Conservation (phyloP, 2,113 vertebrate species). For the Syngnathus floridae region DNA sequence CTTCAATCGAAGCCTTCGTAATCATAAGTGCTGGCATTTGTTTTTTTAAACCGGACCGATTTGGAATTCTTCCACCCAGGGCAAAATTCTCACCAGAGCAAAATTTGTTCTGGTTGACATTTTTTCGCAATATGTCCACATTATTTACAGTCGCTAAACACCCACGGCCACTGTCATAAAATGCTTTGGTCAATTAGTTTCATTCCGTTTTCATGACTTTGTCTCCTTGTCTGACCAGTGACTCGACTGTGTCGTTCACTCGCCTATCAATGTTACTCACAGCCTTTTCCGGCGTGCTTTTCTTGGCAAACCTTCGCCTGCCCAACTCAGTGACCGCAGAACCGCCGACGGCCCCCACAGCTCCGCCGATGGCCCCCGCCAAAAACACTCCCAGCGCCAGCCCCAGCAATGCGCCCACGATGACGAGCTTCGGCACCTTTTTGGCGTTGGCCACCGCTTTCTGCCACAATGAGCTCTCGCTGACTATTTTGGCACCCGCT, state of each 20-base stretch:
- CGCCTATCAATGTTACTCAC: slow-evolving; percentile 3
- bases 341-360: slow-evolving; percentile 60
- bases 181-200: background rate
- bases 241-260: slow-evolving; percentile 9
- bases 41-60: background rate
- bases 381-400: slow-evolving; percentile 62
- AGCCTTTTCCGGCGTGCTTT: slow-evolving; percentile 13
- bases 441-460: slow-evolving; percentile 34
- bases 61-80: background rate
- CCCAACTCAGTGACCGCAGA: slow-evolving; percentile 56
- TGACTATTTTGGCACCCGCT: slow-evolving; percentile 41
- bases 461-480: slow-evolving; percentile 59
- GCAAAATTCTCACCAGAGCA: no score
- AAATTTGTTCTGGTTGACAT: background rate
- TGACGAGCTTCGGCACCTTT: slow-evolving; percentile 50
- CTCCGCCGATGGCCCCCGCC: slow-evolving; percentile 63
- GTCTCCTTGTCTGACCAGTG: slow-evolving; percentile 25
- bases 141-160: no score
- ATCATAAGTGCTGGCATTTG: background rate
- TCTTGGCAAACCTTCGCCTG: slow-evolving; percentile 52
- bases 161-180: no score
- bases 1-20: background rate
- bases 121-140: background rate
- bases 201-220: slow-evolving; percentile 54
- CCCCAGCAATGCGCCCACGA: slow-evolving; percentile 61